Evolutionary conservation across 2,797 vertebrate species (phyloP), one percentile per base, ranked within the genome.

Genomic region (Tauraco hartlaubi): DNA sequence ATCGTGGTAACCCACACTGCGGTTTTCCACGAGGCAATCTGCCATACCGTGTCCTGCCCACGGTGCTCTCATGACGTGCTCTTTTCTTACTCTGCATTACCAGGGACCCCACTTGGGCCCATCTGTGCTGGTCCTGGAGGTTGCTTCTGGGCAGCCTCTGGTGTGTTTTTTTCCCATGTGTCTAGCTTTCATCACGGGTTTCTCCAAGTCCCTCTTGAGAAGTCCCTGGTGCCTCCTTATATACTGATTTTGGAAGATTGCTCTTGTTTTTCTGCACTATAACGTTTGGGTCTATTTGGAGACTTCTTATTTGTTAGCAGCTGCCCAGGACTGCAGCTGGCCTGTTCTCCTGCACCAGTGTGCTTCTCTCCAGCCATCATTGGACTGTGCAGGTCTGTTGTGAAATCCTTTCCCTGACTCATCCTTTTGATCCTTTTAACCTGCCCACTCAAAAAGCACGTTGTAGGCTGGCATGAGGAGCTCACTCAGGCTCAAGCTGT

Each of bases 371-470:
- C 8, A 88, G 61, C 55, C 54, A 28, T 58, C 28, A 31, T 58
- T 46, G 74, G 62, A 62, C 68, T 55, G 33, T 79, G 68, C 55
- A 55, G n/a, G 14, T 80, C 61, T 74, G 64, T 62, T 31, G 5
- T 83, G 72, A 74, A 88, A 91, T 85, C 48, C 43, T 54, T 85
- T 25, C 55, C 66, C 49, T 71, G 79, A 92, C 76, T 92, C 94
- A 92, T 90, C 25, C 72, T 52, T 85, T 69, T 82, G 82, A 82
- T 95, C 82, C 74, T 69, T 82, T 88, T 20, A 25, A 73, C 48
- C 67, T 90, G 72, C 82, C 88, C 79, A 49, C 82, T 88, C 76
- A 51, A 31, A 84, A 85, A 80, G 55, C 75, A 58, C 14, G 0
- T 8, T 54, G 78, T 68, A 29, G 85, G 55, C 68, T 80, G 76